A percentile compares a stretch with the other conserved stretches of the same genome.
These are phyloP conservation scores for Polylopha cassiicola DNA, from an alignment of 2,888 invertebrate species.

Conservation along the genomic window DNA sequence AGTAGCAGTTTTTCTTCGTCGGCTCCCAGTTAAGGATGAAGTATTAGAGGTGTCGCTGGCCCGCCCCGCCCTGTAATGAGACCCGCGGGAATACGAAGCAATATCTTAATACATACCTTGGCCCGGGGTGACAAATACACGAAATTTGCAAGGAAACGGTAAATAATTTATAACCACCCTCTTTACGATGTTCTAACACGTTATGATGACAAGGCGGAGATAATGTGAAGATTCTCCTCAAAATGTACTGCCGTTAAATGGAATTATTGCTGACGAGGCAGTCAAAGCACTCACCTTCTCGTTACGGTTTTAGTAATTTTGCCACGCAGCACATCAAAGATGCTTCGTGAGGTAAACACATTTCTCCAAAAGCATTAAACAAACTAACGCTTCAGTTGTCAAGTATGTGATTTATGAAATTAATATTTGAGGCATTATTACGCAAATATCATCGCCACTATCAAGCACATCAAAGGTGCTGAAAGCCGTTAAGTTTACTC, in stretches of 20 bases:
- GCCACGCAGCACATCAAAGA: conserved; percentile 50
- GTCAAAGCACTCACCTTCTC: conserved; percentile 34
- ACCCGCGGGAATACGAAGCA: conserved; percentile 70
- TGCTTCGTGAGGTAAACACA: conserved; percentile 39
- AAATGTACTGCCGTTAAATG: conserved; percentile 44
- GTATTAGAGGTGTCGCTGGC: conserved; percentile 63
- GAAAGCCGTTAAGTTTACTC: conserved; percentile 41
- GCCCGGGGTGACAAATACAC: conserved; percentile 69
- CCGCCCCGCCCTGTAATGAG: conserved; percentile 64
- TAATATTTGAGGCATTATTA: conserved; percentile 37
- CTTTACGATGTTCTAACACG: conserved; percentile 53
- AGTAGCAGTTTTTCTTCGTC: conserved; percentile 33
- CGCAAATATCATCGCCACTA: conserved; percentile 34
- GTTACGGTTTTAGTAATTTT: conserved; percentile 43
- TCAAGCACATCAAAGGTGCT: conserved; percentile 57
- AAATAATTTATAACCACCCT: conserved; percentile 70
- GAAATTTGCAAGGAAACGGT: conserved; percentile 64
- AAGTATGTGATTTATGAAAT: conserved; percentile 50
- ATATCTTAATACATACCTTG: conserved; percentile 72
- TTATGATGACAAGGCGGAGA: conserved; percentile 54
- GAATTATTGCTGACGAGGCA: conserved; percentile 55
- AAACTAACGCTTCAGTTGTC: conserved; percentile 32
- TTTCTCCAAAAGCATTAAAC: conserved; percentile 36
- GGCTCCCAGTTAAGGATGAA: conserved; percentile 55
- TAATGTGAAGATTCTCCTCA: conserved; percentile 45